These are phyloP conservation scores for Drosophila lacteicornis DNA, from an alignment of 1,140 invertebrate species.

Conservation along the genomic window DNA sequence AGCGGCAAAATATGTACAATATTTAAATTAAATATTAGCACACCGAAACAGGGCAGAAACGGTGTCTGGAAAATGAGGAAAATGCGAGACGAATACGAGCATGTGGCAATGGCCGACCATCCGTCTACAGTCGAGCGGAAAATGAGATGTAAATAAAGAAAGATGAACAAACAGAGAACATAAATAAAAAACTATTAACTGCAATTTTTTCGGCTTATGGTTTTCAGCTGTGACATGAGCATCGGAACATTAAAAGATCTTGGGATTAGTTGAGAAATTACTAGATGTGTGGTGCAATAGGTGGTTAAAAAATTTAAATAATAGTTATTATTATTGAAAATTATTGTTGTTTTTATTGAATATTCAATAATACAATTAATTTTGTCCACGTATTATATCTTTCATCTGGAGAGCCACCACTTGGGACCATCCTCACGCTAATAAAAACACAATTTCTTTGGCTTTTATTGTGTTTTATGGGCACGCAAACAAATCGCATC, in stretches of 20 bases:
- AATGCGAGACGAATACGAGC: conserved; percentile 24
- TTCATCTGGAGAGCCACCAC: conserved; percentile 16
- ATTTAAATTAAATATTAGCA: conserved; percentile 83
- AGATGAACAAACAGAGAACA: conserved; percentile 16
- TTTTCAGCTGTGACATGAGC: conserved; percentile 68
- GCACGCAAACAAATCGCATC: conserved; percentile 61
- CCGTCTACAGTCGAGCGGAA: conserved; percentile 39
- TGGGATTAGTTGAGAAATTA: conserved; percentile 3
- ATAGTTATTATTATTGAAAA: neutral
- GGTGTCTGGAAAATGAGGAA: conserved; percentile 43
- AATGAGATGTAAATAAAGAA: conserved; percentile 61
- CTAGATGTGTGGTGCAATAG: too few species aligned
- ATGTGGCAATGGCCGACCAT: conserved; percentile 57
- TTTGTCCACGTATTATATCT: neutral
- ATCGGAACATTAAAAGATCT: conserved; percentile 7
- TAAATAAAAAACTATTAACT: conserved; percentile 64
- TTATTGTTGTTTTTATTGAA: neutral
- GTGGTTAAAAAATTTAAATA: neutral
- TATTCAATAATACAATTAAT: conserved; percentile 5
- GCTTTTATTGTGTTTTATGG: conserved; percentile 32
- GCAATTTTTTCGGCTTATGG: conserved; percentile 56
- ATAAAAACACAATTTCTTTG: conserved; percentile 20
- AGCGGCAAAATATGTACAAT: conserved; percentile 55
- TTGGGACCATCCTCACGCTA: neutral
- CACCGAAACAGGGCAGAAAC: conserved; percentile 40